Base-by-base conservation (phyloP, 2,797 vertebrate species). In the Myiothlypis chrysogaster region DNA sequence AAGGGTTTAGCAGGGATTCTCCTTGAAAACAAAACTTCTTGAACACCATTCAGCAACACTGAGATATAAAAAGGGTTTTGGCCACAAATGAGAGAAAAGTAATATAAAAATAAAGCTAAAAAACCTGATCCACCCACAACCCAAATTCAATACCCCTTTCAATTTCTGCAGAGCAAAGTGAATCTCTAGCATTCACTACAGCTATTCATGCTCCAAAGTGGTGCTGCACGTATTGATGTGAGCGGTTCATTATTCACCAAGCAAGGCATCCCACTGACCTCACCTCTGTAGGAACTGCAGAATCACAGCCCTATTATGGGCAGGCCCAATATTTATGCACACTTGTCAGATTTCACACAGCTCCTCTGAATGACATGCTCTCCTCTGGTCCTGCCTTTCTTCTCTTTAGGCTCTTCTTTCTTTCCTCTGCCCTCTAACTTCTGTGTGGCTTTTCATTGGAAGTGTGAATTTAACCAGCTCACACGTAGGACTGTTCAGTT, bases 311-410 rank as follows among this genome's bases (percentile, higher is more conserved):
- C 78, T 68, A 15, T 92, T 87, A 64, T 55, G 46, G 81, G 32
- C 83, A 87, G 87, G 57, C 65, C 87, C 84, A 71, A 65, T 85
- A 81, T 91, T 96, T 91, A 85, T 87, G 92, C 90, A 69, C 78
- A 71, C 49, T 95, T 85, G 71, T 77, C 89, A 71, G 68, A 81
- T 80, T 93, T 93, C 92, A 92, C 71, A 80, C 8, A 16, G 78
- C 68, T 82, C 63, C 71, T 61, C 81, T 75, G 71, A 92, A 92
- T 89, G 92, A 71, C 49, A 17, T 10, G 27, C 57, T 94, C 50
- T 80, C n/a, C 68, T 80, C 81, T 63, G 68, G 78, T 52, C 60
- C 75, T 23, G 44, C 64, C 83, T 87, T 85, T 88, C 73, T 94
- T 50, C 76, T 94, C 44, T 81, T 86, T 15, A 79, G 83, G 25